Base-by-base conservation (phyloP, 2,113 vertebrate genomes). In the Micromys minutus region DNA sequence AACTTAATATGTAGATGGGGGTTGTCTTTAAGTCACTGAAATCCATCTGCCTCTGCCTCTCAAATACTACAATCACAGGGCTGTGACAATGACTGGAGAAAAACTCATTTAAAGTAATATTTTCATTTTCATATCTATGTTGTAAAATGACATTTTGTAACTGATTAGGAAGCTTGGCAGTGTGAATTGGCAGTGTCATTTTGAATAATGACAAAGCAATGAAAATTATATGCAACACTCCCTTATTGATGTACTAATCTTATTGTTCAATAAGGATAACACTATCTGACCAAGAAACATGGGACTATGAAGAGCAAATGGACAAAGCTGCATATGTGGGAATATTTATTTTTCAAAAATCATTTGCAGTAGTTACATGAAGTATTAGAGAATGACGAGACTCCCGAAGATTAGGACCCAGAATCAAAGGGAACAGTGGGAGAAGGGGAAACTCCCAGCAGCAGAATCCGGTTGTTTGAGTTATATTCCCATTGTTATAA, bases 371-470 rank as follows among this genome's bases (percentile, higher is more conserved):
- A 59, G 34, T 71, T 26, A 93, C 69, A n/a, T 52, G 29, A 93
- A 13, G 50, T 31, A 81, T 29, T 13, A 55, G 17, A 63, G 85
- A 63, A 77, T 24, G 89, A 92, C 39, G 15, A 69, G 45, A 0
- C 11, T 63, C 36, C 21, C 24, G 50, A n/a, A 95, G 2, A 42
- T 24, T 36, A 26, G 2, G 2, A 3, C 6, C 22, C n/a, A 69
- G 7, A 2, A 4, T 84, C 21, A 77, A 11, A 79, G 10, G 29
- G 12, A 84, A n/a, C 7, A 83, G 4, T 26, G 7, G 26, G 2
- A 4, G 10, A 55, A 42, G 0, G 3, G 11, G 0, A 57, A 47
- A 1, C 17, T n/a, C 26, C n/a, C 7, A 5, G 57, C 16, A n/a
- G 7, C 7, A 42, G 13, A 83, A 42, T 2, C 13, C 42, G 12